phyloP scores from a whole-genome alignment of 2,888 invertebrate genomes.

The Thereva unica region DNA sequence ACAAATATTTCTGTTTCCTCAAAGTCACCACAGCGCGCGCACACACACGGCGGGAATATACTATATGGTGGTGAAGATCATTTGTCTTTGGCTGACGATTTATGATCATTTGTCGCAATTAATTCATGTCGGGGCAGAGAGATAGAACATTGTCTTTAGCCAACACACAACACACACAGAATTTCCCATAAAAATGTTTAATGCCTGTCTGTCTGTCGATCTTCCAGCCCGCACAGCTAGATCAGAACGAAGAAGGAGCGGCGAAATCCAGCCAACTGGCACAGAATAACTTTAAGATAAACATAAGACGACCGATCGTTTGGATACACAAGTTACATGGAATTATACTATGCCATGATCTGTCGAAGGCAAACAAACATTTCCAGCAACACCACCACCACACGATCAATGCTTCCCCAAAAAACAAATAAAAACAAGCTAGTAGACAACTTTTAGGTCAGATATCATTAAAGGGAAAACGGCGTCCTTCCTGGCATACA shows the following conservation, averaged over 20 bases:
- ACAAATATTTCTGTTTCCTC: conserved; percentile 23
- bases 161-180: conserved; percentile 9
- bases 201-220: not conserved
- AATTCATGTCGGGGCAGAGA: conserved; percentile 24
- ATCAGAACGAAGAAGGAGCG: not conserved
- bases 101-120: conserved; percentile 37
- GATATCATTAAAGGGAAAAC: conserved; percentile 3
- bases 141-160: conserved; percentile 20
- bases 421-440: too few relatives aligned
- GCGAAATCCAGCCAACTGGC: conserved; percentile 4
- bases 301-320: not conserved
- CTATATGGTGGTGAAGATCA: conserved; percentile 8
- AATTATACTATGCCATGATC: conserved; percentile 28
- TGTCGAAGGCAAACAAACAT: conserved; percentile 18
- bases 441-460: conserved; percentile 23
- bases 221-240: conserved; percentile 1
- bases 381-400: conserved; percentile 7
- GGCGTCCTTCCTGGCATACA: conserved; percentile 1
- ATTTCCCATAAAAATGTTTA: conserved; percentile 33
- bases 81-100: conserved; percentile 36
- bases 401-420: not conserved
- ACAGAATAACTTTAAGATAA: conserved; percentile 12
- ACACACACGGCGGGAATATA: not conserved
- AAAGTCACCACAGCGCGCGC: not conserved
- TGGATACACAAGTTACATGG: conserved; percentile 6